Conservation (phyloP, 2,888 invertebrate genomes). For the Drosophila algonquin region DNA sequence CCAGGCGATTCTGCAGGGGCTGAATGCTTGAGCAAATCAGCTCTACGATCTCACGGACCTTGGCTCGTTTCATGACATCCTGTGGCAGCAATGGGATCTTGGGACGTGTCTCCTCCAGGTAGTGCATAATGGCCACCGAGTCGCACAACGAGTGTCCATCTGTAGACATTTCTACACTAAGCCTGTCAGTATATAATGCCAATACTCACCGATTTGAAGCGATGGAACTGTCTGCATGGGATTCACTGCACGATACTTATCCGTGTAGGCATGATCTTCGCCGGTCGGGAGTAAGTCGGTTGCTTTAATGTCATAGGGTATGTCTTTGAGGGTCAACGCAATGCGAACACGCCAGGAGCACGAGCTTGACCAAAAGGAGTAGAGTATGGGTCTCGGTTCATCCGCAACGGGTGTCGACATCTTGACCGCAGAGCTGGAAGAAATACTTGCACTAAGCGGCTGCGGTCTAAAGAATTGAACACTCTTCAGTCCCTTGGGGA, state of each 20-base stretch:
- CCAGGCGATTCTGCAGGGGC: slow-evolving; percentile 95
- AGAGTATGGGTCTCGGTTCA: slow-evolving; percentile 87
- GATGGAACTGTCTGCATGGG: slow-evolving; percentile 98
- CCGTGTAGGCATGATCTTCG: slow-evolving; percentile 91
- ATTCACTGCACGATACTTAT: slow-evolving; percentile 94
- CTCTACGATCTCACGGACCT: slow-evolving; percentile 96
- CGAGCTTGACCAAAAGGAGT: slow-evolving; percentile 96
- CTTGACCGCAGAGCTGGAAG: neutral
- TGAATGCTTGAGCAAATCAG: slow-evolving; percentile 97
- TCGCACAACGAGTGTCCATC: slow-evolving; percentile 89
- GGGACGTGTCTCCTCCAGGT: slow-evolving; percentile 95
- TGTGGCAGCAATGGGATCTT: slow-evolving; percentile 93
- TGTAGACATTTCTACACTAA: slow-evolving; percentile 71
- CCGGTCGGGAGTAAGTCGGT: slow-evolving; percentile 92
- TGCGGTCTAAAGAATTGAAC: neutral
- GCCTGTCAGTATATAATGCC: accelerated
- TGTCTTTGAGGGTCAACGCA: slow-evolving; percentile 95
- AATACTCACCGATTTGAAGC: slow-evolving; percentile 89
- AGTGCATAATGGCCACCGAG: slow-evolving; percentile 95
- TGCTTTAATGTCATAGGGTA: slow-evolving; percentile 95
- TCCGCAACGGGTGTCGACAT: neutral
- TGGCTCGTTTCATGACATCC: slow-evolving; percentile 93
- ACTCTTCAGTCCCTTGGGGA: neutral
- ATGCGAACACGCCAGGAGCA: slow-evolving; percentile 97
- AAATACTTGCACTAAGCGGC: neutral